These are phyloP conservation scores for Myopa testacea DNA, from an alignment of 2,888 invertebrate species.

Conservation along the genomic window DNA sequence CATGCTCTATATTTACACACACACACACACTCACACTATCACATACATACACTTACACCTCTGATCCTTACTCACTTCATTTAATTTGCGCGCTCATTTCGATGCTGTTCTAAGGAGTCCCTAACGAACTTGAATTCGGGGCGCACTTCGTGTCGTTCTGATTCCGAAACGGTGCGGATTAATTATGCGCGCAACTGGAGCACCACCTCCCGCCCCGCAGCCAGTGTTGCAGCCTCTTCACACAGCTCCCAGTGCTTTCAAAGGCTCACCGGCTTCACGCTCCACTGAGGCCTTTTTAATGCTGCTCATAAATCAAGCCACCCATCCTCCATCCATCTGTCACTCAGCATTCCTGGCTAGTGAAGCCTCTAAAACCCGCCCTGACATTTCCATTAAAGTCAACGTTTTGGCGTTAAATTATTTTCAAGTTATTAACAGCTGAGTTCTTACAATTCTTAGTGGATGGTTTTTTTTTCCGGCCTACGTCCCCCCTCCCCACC, in stretches of 20 bases:
- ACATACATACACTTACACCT: too few relatives aligned
- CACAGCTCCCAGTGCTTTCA: too few relatives aligned
- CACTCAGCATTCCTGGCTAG: background rate
- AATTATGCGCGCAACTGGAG: background rate
- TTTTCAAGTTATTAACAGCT: background rate
- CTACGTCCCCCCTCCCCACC: background rate
- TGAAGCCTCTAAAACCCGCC: background rate
- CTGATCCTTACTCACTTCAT: too few relatives aligned
- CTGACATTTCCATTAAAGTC: conserved; percentile 6
- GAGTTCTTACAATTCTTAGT: background rate
- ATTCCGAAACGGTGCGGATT: background rate
- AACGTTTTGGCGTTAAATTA: conserved; percentile 6
- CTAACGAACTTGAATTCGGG: too few relatives aligned
- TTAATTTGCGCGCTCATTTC: too few relatives aligned
- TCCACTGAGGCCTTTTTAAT: background rate
- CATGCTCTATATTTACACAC: too few relatives aligned
- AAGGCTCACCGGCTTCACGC: background rate
- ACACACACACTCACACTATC: too few relatives aligned
- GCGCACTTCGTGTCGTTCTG: too few relatives aligned
- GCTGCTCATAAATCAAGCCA: conserved; percentile 12
- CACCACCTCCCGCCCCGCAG: background rate
- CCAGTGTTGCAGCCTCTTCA: too few relatives aligned
- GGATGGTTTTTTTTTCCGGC: background rate
- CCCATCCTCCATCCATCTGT: background rate
- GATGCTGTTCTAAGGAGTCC: too few relatives aligned